phyloP scores from a whole-genome alignment of 2,797 vertebrate species.

The Hoplostethus mediterraneus region DNA sequence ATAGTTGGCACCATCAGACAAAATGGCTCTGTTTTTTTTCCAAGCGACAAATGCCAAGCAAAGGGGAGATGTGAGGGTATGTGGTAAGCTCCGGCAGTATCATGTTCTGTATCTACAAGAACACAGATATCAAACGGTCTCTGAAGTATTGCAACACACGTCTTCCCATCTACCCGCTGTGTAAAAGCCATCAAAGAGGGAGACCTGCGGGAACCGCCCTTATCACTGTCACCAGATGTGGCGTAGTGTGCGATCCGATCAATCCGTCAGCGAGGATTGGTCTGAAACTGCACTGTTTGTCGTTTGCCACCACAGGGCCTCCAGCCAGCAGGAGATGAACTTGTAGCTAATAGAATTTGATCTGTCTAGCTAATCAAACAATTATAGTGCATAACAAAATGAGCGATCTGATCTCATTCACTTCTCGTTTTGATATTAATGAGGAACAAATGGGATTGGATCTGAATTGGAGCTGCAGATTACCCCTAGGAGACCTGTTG shows the following conservation, averaged over 20 bases:
- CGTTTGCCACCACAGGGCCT: constrained; percentile 31
- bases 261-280: constrained; percentile 57
- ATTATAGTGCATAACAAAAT: constrained; percentile 55
- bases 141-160: constrained; percentile 71
- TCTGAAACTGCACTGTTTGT: constrained; percentile 61
- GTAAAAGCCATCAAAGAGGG: constrained; percentile 67
- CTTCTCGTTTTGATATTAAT: constrained; percentile 48
- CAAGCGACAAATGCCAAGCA: constrained; percentile 26
- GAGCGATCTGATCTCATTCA: constrained; percentile 57
- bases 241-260: constrained; percentile 67
- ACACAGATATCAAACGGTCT: constrained; percentile 71
- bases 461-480: constrained; percentile 5
- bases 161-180: constrained; percentile 55
- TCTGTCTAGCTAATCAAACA: constrained; percentile 60
- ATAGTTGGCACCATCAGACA: constrained; percentile 6
- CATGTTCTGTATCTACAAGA: constrained; percentile 53
- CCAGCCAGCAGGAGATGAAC: constrained; percentile 40
- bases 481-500: constrained; percentile 1
- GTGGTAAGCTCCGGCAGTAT: constrained; percentile 24
- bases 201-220: constrained; percentile 71
- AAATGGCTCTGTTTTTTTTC: constrained; percentile 2
- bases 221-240: constrained; percentile 79
- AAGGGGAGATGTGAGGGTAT: not conserved
- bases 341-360: constrained; percentile 65
- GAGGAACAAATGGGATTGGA: constrained; percentile 53